Conservation (phyloP, 1,140 invertebrate species). For the Apocrypta bakeri region DNA sequence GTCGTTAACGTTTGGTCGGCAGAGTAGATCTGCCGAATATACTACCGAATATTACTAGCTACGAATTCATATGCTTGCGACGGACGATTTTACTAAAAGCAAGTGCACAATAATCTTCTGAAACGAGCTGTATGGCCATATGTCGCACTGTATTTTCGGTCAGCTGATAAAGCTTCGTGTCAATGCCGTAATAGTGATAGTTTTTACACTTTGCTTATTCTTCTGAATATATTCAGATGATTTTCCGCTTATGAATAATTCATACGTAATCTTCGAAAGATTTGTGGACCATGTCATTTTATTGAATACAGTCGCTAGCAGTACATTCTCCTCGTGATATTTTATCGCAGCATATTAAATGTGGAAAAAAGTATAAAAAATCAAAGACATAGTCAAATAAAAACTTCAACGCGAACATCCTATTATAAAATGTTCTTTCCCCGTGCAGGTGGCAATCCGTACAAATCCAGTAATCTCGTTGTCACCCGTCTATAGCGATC, state of each 20-base stretch:
- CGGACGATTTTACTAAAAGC: slow-evolving; percentile 48
- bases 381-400: no score
- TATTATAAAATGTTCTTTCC: background rate
- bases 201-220: background rate
- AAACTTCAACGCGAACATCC: no score
- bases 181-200: slow-evolving; percentile 63
- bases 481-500: background rate
- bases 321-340: no score
- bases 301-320: no score
- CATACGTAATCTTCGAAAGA: no score
- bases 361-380: no score
- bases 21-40: no score
- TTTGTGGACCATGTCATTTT: no score
- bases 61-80: background rate
- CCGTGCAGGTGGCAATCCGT: background rate
- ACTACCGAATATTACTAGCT: background rate
- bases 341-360: no score
- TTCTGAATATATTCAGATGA: no score
- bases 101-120: slow-evolving; percentile 65
- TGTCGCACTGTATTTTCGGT: slow-evolving; percentile 62
- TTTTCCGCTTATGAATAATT: no score
- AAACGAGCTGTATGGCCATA: slow-evolving; percentile 64
- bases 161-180: slow-evolving; percentile 64
- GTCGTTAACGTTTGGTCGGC: no score
- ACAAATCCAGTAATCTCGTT: background rate